phyloP scores from a whole-genome alignment of 2,797 vertebrate genomes.

The Brotula barbata region DNA sequence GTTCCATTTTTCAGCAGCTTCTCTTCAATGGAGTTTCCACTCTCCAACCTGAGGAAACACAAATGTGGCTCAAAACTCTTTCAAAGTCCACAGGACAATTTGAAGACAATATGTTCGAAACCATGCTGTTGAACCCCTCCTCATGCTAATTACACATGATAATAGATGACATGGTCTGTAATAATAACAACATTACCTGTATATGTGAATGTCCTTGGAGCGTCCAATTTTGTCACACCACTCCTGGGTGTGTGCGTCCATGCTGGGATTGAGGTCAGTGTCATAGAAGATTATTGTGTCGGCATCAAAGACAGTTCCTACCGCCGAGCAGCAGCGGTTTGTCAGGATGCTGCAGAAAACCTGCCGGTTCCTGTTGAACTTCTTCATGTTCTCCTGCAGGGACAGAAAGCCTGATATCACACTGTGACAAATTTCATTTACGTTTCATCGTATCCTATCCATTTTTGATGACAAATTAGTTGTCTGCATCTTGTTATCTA shows the following conservation, averaged over 20 bases:
- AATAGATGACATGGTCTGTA: too few species aligned
- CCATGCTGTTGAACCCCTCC: too few species aligned
- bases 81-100: not conserved
- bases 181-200: conserved; percentile 79
- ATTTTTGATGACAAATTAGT: conserved; percentile 2
- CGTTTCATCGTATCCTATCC: not conserved
- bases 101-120: not conserved
- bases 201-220: conserved; percentile 95
- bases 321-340: conserved; percentile 88
- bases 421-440: not conserved
- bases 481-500: not conserved
- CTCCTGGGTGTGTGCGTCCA: conserved; percentile 92
- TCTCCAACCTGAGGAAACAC: conserved; percentile 83
- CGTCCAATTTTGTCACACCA: conserved; percentile 94
- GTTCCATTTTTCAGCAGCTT: conserved; percentile 94
- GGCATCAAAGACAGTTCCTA: conserved; percentile 88
- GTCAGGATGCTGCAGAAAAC: conserved; percentile 93
- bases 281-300: conserved; percentile 94
- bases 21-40: conserved; percentile 93
- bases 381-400: conserved; percentile 86
- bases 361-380: conserved; percentile 87
- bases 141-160: not conserved
- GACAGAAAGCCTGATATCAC: too few species aligned
- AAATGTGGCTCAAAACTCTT: too few species aligned
- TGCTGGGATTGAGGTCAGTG: conserved; percentile 92